Percentiles rank a stretch among this genome's conserved stretches.
These are phyloP conservation scores for Smittia aterrima DNA, from an alignment of 2,888 invertebrate genomes.

Conservation along the genomic window DNA sequence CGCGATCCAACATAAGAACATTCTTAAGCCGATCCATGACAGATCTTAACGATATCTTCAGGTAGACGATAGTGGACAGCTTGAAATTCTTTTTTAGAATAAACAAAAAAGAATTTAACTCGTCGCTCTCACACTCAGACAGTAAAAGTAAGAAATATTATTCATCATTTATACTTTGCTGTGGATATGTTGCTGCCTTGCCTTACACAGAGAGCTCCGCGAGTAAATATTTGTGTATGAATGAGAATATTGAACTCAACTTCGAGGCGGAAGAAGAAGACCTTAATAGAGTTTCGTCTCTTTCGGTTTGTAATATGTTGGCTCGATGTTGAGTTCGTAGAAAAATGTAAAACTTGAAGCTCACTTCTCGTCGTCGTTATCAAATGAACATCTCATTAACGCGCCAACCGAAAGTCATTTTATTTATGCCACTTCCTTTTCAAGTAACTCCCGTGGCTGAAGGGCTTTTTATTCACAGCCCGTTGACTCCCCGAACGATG, in stretches of 20 bases:
- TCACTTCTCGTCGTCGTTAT: not conserved
- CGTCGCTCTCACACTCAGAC: constrained; percentile 13
- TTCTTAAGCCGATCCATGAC: too few relatives aligned
- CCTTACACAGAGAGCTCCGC: not conserved
- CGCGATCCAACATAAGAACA: too few relatives aligned
- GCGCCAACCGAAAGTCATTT: not conserved
- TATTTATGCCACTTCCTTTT: not conserved
- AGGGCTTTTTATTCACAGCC: constrained; percentile 3
- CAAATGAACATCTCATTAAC: constrained; percentile 15
- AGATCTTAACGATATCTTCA: too few relatives aligned
- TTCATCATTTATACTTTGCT: constrained; percentile 20
- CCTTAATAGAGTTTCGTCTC: constrained; percentile 29
- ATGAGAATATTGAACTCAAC: constrained; percentile 40
- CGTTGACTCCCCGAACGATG: not conserved
- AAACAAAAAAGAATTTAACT: not conserved
- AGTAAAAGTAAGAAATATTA: constrained; percentile 18
- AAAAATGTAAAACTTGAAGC: not conserved
- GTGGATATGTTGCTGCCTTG: not conserved
- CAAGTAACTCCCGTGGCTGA: not conserved
- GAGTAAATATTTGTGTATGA: constrained; percentile 41
- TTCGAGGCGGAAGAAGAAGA: constrained; percentile 14
- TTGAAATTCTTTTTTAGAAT: not conserved
- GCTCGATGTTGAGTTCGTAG: not conserved
- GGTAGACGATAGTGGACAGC: too few relatives aligned
- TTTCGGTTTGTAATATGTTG: constrained; percentile 9